Evolutionary conservation across 1,140 invertebrate species (phyloP).

Genomic region (Zelostemma sp.): DNA sequence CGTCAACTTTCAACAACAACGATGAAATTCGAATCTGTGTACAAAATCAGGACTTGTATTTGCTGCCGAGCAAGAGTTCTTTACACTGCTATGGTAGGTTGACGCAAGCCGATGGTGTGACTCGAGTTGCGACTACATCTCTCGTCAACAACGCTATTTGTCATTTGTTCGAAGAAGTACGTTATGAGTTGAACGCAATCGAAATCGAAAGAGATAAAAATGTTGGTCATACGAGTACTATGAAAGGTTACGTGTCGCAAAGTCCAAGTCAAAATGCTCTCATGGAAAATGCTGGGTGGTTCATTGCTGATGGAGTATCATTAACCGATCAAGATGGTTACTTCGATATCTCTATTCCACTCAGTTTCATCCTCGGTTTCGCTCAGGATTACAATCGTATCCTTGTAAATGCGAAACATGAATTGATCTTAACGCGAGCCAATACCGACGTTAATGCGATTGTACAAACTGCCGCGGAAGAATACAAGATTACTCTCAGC

Average conservation of each 20-base stretch:
- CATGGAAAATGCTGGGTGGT: conserved; percentile 24
- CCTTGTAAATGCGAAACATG: conserved; percentile 64
- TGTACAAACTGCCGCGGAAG: background rate
- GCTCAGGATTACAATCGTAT: conserved; percentile 68
- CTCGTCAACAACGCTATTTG: conserved; percentile 20
- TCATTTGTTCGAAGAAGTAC: conserved; percentile 51
- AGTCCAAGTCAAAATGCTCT: background rate
- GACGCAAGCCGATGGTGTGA: conserved; percentile 40
- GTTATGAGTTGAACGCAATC: conserved; percentile 48
- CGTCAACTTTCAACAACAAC: conserved; percentile 53
- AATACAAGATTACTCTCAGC: background rate
- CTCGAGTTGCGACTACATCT: background rate
- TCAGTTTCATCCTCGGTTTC: conserved; percentile 63
- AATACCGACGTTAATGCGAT: background rate
- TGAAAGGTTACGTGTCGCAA: conserved; percentile 41
- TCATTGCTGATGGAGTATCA: no score
- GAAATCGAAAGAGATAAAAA: conserved; percentile 52
- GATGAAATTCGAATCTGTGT: conserved; percentile 61
- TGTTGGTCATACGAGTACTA: conserved; percentile 33
- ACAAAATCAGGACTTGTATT: conserved; percentile 36
- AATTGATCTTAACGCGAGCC: conserved; percentile 56
- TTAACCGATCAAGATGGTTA: conserved; percentile 18
- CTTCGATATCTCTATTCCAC: conserved; percentile 59
- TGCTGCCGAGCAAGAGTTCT: conserved; percentile 32
- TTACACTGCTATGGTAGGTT: conserved; percentile 25